A percentile compares a stretch with the other conserved stretches of the same genome.
These are phyloP conservation scores for Gopherus flavomarginatus DNA, from an alignment of 2,113 vertebrate species.

Conservation along the genomic window DNA sequence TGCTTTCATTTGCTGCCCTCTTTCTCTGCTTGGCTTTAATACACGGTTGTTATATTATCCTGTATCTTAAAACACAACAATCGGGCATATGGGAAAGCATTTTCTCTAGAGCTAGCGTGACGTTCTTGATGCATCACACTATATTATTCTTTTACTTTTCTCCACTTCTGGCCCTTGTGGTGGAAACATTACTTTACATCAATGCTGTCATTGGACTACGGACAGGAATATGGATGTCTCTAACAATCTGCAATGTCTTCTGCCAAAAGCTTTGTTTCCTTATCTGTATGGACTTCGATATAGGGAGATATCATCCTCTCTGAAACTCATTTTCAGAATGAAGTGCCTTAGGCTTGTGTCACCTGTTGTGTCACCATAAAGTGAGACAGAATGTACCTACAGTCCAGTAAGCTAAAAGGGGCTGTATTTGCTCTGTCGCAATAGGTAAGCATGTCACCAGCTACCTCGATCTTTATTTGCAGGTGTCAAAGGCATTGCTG, in stretches of 20 bases:
- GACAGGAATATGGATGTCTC: constrained; percentile 76
- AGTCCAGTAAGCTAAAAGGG: neutral
- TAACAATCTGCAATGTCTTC: constrained; percentile 80
- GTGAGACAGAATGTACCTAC: neutral
- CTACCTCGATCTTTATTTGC: neutral
- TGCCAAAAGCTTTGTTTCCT: constrained; percentile 83
- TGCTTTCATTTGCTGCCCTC: constrained; percentile 66
- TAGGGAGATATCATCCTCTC: constrained; percentile 77
- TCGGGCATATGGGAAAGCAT: constrained; percentile 78
- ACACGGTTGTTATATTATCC: constrained; percentile 77
- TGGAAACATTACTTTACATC: constrained; percentile 74
- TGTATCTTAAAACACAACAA: constrained; percentile 80
- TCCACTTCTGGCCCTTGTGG: constrained; percentile 77
- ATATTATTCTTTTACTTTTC: constrained; percentile 82
- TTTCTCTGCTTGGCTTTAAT: constrained; percentile 79
- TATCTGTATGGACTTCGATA: constrained; percentile 82
- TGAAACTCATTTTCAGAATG: constrained; percentile 72
- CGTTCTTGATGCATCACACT: constrained; percentile 83
- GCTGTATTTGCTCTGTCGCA: neutral
- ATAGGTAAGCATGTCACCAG: neutral
- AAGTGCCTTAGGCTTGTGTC: constrained; percentile 53
- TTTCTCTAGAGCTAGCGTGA: constrained; percentile 81
- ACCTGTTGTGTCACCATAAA: constrained; percentile 44
- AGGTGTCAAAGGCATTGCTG: neutral
- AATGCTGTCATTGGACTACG: constrained; percentile 45